These are phyloP conservation scores for Abrostola triplasia DNA, from an alignment of 2,888 invertebrate species.

Conservation along the genomic window DNA sequence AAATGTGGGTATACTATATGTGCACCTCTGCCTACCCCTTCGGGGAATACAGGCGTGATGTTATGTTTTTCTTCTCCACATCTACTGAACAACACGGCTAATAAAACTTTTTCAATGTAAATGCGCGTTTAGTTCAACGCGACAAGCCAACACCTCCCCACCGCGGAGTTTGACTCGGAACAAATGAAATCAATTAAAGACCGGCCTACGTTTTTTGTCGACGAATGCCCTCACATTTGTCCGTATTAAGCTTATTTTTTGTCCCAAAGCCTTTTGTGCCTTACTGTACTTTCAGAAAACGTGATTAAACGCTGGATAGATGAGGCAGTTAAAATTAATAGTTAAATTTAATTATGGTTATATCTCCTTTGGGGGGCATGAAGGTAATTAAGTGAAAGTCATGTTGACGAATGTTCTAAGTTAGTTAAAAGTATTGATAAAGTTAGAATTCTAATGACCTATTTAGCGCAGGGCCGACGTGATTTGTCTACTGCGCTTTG, in stretches of 20 bases:
- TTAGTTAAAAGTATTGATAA: neutral
- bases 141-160: constrained; percentile 65
- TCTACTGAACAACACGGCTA: neutral
- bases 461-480: too few species aligned
- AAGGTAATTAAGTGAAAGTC: constrained; percentile 8
- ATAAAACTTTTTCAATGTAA: constrained; percentile 11
- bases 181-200: constrained; percentile 87
- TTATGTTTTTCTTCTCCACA: too few species aligned
- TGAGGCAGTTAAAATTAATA: constrained; percentile 37
- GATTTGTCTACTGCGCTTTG: too few species aligned
- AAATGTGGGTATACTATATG: too few species aligned
- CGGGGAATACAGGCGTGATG: too few species aligned
- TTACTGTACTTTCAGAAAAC: constrained; percentile 29
- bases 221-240: constrained; percentile 80
- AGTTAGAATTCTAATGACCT: too few species aligned
- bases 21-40: too few species aligned
- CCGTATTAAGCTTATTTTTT: constrained; percentile 76
- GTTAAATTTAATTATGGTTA: constrained; percentile 26
- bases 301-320: constrained; percentile 33
- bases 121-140: constrained; percentile 38
- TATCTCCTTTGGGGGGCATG: constrained; percentile 4
- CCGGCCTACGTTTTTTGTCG: constrained; percentile 72
- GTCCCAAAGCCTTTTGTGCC: constrained; percentile 58
- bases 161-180: constrained; percentile 77
- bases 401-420: neutral